Evolutionary conservation across 2,113 vertebrate genomes (phyloP).

Genomic region (Silurus glanis): DNA sequence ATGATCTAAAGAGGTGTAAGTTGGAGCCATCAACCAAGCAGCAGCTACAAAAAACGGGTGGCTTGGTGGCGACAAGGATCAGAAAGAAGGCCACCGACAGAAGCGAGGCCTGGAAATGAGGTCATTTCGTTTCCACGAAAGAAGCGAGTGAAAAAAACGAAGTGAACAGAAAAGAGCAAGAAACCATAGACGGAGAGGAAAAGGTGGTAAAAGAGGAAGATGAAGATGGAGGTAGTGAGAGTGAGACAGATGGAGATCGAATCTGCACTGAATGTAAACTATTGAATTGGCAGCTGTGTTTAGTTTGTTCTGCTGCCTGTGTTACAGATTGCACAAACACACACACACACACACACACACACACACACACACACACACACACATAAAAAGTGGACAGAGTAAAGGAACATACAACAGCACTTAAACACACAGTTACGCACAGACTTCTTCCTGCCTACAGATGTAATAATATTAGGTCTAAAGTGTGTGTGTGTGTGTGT

Average conservation of each 20-base stretch:
- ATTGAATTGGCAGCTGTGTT: conserved; percentile 29
- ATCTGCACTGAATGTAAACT: conserved; percentile 22
- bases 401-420: not conserved
- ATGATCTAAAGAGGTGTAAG: not conserved
- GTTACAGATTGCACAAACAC: not conserved
- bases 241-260: conserved; percentile 24
- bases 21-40: not conserved
- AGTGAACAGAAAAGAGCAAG: not conserved
- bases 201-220: conserved; percentile 6
- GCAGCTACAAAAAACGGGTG: not conserved
- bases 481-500: conserved; percentile 16
- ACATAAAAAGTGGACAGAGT: not conserved
- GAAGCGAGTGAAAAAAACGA: not conserved
- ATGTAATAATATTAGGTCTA: not conserved
- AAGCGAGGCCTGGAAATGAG: not conserved
- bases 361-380: conserved; percentile 23
- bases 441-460: not conserved
- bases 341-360: conserved; percentile 30
- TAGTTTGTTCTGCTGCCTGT: conserved; percentile 31
- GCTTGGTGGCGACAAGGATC: not conserved
- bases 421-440: conserved; percentile 3
- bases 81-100: not conserved
- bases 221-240: not conserved
- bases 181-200: conserved; percentile 16
- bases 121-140: too few species aligned